Conservation (phyloP, 2,888 invertebrate genomes). For the Hydropsyche betteni region DNA sequence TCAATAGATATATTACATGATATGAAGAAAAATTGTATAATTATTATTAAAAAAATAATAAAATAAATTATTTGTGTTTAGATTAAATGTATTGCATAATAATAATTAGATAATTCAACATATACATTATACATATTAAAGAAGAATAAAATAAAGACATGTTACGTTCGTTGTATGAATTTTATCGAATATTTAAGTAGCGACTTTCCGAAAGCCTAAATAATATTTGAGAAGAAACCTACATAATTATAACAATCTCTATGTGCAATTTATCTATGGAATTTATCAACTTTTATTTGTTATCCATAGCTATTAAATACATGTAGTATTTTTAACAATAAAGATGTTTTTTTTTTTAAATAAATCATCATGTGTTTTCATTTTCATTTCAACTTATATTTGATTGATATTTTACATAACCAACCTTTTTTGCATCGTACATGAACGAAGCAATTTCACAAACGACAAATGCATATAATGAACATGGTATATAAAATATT, state of each 20-base stretch:
- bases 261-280: constrained; percentile 30
- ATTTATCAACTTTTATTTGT: constrained; percentile 30
- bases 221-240: constrained; percentile 3
- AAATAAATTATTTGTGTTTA: constrained; percentile 30
- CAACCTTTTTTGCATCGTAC: too few species aligned
- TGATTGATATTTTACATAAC: too few species aligned
- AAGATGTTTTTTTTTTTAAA: constrained; percentile 8
- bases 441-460: too few species aligned
- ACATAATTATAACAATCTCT: constrained; percentile 22
- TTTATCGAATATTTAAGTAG: constrained; percentile 32
- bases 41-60: constrained; percentile 26
- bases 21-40: constrained; percentile 9
- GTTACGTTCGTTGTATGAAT: constrained; percentile 24
- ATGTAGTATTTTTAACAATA: constrained; percentile 28
- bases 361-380: too few species aligned
- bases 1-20: constrained; percentile 17
- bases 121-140: constrained; percentile 23
- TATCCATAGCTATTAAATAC: constrained; percentile 17
- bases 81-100: constrained; percentile 28
- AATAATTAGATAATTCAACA: constrained; percentile 30
- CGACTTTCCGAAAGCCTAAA: constrained; percentile 16
- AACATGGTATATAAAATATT: too few species aligned
- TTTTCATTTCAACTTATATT: too few species aligned
- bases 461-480: too few species aligned
- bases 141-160: constrained; percentile 5